Conservation (phyloP, 2,888 invertebrate species). For the Nephrocerus scutellatus region DNA sequence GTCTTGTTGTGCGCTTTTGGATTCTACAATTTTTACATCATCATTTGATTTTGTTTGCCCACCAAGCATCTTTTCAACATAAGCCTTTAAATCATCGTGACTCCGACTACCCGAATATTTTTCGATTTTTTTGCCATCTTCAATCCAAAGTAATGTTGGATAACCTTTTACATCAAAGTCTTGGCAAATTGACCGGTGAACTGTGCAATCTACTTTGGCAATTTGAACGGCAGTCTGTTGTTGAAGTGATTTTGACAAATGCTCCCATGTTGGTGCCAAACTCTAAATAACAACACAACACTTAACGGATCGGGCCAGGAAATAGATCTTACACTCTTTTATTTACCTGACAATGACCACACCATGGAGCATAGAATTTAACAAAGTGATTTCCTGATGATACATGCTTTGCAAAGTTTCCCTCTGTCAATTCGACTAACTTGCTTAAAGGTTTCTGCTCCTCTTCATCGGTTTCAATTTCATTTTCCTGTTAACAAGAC, state of each 20-base stretch:
- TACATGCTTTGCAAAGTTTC: slow-evolving; percentile 66
- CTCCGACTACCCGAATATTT: slow-evolving; percentile 63
- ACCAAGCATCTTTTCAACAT: slow-evolving; percentile 64
- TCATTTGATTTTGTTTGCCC: no score
- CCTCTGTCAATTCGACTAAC: slow-evolving; percentile 66
- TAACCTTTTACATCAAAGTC: slow-evolving; percentile 79
- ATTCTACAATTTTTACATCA: no score
- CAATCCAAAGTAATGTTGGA: slow-evolving; percentile 81
- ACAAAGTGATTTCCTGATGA: slow-evolving; percentile 74
- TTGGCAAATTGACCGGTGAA: slow-evolving; percentile 65
- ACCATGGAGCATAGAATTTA: slow-evolving; percentile 92
- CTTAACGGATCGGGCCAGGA: slow-evolving; percentile 9
- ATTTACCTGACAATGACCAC: slow-evolving; percentile 76
- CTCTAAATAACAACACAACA: slow-evolving; percentile 49
- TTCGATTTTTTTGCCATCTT: slow-evolving; percentile 79
- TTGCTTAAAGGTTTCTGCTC: slow-evolving; percentile 23
- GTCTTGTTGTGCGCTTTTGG: slow-evolving; percentile 29
- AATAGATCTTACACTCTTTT: no score
- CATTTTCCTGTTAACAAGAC: slow-evolving; percentile 16
- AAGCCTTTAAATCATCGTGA: slow-evolving; percentile 62
- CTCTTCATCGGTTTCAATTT: slow-evolving; percentile 19
- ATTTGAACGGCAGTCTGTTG: slow-evolving; percentile 63
- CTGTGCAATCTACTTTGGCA: slow-evolving; percentile 80
- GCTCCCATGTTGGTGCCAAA: slow-evolving; percentile 78
- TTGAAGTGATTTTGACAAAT: slow-evolving; percentile 64